Percentiles rank a stretch among this genome's conserved stretches.
phyloP scores from a whole-genome alignment of 2,888 invertebrate genomes.

The Eumerus sabulonum region DNA sequence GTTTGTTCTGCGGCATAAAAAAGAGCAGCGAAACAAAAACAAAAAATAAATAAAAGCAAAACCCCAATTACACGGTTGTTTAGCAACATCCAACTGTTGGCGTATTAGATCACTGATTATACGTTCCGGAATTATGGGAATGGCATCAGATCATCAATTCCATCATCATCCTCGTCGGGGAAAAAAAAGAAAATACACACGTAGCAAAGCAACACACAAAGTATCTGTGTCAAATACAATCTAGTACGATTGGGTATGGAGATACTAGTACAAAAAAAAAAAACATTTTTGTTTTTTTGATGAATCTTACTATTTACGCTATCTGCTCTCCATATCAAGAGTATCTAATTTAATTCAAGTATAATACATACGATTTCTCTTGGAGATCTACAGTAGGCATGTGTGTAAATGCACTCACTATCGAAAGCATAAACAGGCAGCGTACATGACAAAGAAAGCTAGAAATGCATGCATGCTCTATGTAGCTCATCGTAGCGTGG shows the following conservation, averaged over 20 bases:
- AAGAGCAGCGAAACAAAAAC: no score
- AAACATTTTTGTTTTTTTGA: slow-evolving; percentile 1
- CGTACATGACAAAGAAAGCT: slow-evolving; percentile 46
- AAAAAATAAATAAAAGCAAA: background rate
- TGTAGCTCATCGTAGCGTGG: slow-evolving; percentile 33
- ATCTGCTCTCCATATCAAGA: slow-evolving; percentile 19
- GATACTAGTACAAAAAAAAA: slow-evolving; percentile 12
- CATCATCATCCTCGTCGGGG: slow-evolving; percentile 22
- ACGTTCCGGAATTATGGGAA: slow-evolving; percentile 34
- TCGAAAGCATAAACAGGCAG: slow-evolving; percentile 1
- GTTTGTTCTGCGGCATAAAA: background rate
- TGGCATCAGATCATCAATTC: slow-evolving; percentile 17
- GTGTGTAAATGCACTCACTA: no score
- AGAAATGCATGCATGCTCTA: slow-evolving; percentile 25
- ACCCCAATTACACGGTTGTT: slow-evolving; percentile 43
- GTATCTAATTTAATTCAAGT: slow-evolving; percentile 32
- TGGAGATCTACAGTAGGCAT: slow-evolving; percentile 18
- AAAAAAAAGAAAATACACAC: no score
- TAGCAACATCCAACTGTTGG: slow-evolving; percentile 17
- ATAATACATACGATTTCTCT: no score
- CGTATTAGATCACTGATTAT: slow-evolving; percentile 38
- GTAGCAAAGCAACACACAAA: slow-evolving; percentile 7
- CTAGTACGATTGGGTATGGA: no score
- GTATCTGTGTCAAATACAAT: slow-evolving; percentile 18
- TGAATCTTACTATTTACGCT: slow-evolving; percentile 34